Evolutionary conservation across 1,140 invertebrate species (phyloP).

Genomic region (Cherax destructor): DNA sequence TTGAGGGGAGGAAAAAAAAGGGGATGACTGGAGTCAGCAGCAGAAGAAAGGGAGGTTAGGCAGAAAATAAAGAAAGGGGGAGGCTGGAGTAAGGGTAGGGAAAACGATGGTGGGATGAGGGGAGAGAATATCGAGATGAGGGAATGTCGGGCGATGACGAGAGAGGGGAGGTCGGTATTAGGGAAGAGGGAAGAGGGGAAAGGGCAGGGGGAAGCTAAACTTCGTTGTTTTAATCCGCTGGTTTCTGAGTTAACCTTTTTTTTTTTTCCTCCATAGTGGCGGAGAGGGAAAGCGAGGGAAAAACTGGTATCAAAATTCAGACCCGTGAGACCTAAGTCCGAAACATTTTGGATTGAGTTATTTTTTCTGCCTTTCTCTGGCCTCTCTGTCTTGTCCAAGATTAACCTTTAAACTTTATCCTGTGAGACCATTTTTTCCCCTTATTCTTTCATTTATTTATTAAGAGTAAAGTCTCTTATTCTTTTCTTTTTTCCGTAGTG

Average conservation of each 20-base stretch:
- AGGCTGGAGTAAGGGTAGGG: background rate
- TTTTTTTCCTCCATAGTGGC: background rate
- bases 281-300: background rate
- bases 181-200: no score
- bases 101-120: background rate
- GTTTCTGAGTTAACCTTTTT: background rate
- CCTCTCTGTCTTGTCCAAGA: no score
- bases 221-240: background rate
- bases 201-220: background rate
- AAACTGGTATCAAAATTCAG: background rate
- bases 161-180: background rate
- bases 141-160: background rate
- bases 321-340: background rate
- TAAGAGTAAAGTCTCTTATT: no score
- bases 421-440: no score
- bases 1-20: background rate
- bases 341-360: background rate
- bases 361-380: no score
- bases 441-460: no score
- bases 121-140: background rate
- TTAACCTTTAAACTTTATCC: no score
- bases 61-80: background rate
- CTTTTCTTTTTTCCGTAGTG: no score
- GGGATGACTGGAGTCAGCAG: background rate
- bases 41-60: background rate